A percentile compares a stretch with the other conserved stretches of the same genome.
Evolutionary conservation across 2,113 vertebrate genomes (phyloP).

Genomic region (Rhabdomys dilectus): DNA sequence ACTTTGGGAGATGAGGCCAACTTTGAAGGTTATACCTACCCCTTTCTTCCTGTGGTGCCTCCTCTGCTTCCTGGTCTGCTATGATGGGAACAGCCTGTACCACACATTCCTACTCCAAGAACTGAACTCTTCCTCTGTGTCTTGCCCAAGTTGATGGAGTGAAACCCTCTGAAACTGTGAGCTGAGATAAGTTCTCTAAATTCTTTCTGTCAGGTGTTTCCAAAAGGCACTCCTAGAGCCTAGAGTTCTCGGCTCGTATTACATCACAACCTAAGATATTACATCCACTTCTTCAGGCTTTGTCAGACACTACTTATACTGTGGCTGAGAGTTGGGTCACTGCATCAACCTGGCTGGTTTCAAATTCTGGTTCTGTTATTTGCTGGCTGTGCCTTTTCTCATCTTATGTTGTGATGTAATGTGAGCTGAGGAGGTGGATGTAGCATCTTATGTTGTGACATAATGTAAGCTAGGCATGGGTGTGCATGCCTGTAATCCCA

Average conservation of each 20-base stretch:
- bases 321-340: background rate
- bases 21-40: background rate
- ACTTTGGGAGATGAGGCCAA: no score
- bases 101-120: background rate
- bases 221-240: background rate
- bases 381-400: background rate
- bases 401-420: background rate
- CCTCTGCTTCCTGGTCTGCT: background rate
- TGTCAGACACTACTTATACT: background rate
- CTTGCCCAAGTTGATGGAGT: no score
- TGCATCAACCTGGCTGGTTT: conserved; percentile 22
- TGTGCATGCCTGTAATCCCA: background rate
- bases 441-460: background rate
- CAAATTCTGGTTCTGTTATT: background rate
- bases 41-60: no score
- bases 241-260: background rate
- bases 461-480: background rate
- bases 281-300: background rate
- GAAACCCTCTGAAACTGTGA: background rate
- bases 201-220: background rate
- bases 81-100: background rate
- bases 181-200: background rate
- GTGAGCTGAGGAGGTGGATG: background rate
- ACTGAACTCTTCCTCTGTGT: background rate
- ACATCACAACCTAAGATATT: background rate